Evolutionary conservation across 2,888 invertebrate genomes (phyloP).

Genomic region (Drosophila rubida): DNA sequence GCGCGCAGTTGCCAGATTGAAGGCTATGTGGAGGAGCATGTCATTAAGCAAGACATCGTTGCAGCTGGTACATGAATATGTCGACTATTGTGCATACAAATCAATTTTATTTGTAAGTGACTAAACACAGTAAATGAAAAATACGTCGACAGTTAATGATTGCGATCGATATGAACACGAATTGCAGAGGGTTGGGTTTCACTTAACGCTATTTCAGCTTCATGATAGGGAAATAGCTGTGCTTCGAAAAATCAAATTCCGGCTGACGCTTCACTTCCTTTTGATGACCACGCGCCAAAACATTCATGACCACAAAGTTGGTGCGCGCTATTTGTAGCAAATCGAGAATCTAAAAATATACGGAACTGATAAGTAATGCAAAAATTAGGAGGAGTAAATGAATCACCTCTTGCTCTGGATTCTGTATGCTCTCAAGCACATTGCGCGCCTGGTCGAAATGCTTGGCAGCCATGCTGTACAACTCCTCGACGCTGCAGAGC

Average conservation of each 20-base stretch:
- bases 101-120: slow-evolving; percentile 59
- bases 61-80: background rate
- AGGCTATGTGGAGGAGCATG: slow-evolving; percentile 91
- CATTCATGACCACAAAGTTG: slow-evolving; percentile 97
- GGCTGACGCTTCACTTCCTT: slow-evolving; percentile 93
- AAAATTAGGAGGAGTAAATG: background rate
- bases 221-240: slow-evolving; percentile 96
- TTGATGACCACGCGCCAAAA: slow-evolving; percentile 96
- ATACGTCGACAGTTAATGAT: slow-evolving; percentile 21
- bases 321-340: slow-evolving; percentile 96
- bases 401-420: slow-evolving; percentile 91
- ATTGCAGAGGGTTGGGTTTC: background rate
- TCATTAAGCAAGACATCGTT: slow-evolving; percentile 93
- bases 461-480: slow-evolving; percentile 94
- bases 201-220: slow-evolving; percentile 86
- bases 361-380: background rate
- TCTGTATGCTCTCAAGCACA: slow-evolving; percentile 92
- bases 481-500: slow-evolving; percentile 87
- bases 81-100: slow-evolving; percentile 13
- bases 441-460: slow-evolving; percentile 96
- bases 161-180: slow-evolving; percentile 27
- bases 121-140: slow-evolving; percentile 29
- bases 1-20: slow-evolving; percentile 88
- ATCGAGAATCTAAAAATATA: slow-evolving; percentile 88
- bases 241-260: slow-evolving; percentile 95